Conservation (phyloP, 2,797 vertebrate genomes). For the Anas bernieri region DNA sequence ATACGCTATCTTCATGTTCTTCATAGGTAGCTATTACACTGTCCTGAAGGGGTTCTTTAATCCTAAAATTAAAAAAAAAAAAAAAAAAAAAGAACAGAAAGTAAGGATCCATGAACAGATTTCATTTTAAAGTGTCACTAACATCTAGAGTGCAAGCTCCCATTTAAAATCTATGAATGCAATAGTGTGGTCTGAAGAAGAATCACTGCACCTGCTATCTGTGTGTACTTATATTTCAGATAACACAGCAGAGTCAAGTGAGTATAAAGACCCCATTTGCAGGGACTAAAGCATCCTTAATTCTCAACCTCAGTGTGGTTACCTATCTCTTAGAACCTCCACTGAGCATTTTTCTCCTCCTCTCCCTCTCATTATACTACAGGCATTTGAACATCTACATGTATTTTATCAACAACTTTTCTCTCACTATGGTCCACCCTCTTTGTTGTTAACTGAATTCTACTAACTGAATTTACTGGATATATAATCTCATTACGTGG, state of each 20-base stretch:
- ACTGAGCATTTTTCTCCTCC: not conserved
- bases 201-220: not conserved
- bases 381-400: not conserved
- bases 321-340: not conserved
- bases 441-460: not conserved
- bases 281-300: not conserved
- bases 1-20: conserved; percentile 98
- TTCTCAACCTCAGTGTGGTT: not conserved
- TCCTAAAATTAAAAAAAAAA: conserved; percentile 74
- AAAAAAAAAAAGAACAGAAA: not conserved
- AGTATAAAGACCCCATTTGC: not conserved
- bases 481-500: not conserved
- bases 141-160: not conserved
- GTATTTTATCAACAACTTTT: not conserved
- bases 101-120: conserved; percentile 22
- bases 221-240: not conserved
- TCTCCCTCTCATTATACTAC: not conserved
- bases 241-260: not conserved
- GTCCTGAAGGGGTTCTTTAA: conserved; percentile 93
- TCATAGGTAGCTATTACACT: conserved; percentile 96
- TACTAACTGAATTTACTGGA: not conserved
- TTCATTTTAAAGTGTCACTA: conserved; percentile 34
- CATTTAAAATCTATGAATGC: not conserved
- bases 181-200: not conserved
- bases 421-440: not conserved